These are phyloP conservation scores for Cardiocondyla obscurior DNA, from an alignment of 1,140 invertebrate genomes.

Conservation along the genomic window DNA sequence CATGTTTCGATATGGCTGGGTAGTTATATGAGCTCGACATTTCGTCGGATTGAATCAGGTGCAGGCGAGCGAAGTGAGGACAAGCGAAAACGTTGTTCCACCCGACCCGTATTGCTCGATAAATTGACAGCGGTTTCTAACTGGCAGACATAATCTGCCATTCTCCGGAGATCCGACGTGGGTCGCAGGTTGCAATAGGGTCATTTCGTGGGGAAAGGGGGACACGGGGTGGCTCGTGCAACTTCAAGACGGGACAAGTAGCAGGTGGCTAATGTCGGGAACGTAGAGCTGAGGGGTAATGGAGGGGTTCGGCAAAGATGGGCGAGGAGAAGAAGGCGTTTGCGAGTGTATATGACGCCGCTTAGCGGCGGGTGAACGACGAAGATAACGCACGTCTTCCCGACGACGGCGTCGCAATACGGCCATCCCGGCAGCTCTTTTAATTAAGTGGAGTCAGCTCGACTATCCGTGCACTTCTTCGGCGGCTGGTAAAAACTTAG, in stretches of 20 bases:
- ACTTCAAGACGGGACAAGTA: constrained; percentile 69
- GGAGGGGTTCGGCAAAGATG: constrained; percentile 12
- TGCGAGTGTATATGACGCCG: constrained; percentile 70
- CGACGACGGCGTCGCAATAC: constrained; percentile 67
- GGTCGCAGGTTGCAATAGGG: constrained; percentile 49
- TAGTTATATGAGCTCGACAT: not conserved
- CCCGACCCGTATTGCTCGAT: constrained; percentile 15
- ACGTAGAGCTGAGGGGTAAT: not conserved
- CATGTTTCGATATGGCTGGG: not conserved
- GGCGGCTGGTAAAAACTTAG: constrained; percentile 55
- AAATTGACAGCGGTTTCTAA: constrained; percentile 50
- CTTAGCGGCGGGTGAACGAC: constrained; percentile 70
- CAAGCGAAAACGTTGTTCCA: not conserved
- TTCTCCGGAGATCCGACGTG: not conserved
- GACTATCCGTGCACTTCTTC: constrained; percentile 24
- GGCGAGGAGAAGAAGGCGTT: constrained; percentile 36
- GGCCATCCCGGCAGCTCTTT: constrained; percentile 68
- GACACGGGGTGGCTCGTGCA: constrained; percentile 15
- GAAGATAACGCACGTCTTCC: constrained; percentile 78
- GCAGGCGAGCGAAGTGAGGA: constrained; percentile 2
- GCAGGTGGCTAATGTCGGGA: constrained; percentile 76
- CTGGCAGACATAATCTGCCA: constrained; percentile 23
- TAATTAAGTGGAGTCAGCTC: constrained; percentile 79
- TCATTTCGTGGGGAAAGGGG: constrained; percentile 19
- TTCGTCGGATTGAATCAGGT: not conserved